Evolutionary conservation across 2,113 vertebrate genomes (phyloP).

Genomic region (Nannospalax galili): DNA sequence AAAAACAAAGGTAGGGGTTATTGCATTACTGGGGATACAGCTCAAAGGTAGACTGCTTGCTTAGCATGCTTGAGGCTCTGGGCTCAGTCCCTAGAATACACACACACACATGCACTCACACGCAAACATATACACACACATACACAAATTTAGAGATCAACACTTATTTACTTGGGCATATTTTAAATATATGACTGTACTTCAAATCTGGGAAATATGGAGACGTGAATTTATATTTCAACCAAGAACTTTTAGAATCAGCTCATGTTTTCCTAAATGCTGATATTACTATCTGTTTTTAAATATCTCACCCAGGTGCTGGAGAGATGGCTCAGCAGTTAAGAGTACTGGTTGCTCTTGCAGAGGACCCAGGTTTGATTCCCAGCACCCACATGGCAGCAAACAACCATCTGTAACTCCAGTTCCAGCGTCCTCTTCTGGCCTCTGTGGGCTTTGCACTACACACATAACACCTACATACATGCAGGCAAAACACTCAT

Average conservation of each 20-base stretch:
- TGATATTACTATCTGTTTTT: neutral
- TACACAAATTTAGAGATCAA: neutral
- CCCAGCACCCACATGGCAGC: too few species aligned
- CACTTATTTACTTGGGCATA: neutral
- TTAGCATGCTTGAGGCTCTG: neutral
- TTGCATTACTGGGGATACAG: neutral
- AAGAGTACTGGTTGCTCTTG: too few species aligned
- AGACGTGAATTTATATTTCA: conserved; percentile 35
- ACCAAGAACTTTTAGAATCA: neutral
- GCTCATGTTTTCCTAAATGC: neutral
- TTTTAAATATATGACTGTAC: neutral
- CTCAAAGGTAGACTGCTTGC: neutral
- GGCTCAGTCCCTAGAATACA: neutral
- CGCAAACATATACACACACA: neutral
- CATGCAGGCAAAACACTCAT: too few species aligned
- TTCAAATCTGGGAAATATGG: conserved; percentile 7
- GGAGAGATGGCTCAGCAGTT: too few species aligned
- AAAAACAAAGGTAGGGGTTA: neutral
- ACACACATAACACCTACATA: too few species aligned
- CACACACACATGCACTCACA: neutral
- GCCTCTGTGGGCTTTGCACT: too few species aligned
- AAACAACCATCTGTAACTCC: too few species aligned
- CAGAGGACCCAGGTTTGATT: too few species aligned
- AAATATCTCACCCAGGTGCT: neutral
- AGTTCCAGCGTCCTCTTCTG: too few species aligned